phyloP scores from a whole-genome alignment of 2,888 invertebrate genomes.

The Eilema caniola region DNA sequence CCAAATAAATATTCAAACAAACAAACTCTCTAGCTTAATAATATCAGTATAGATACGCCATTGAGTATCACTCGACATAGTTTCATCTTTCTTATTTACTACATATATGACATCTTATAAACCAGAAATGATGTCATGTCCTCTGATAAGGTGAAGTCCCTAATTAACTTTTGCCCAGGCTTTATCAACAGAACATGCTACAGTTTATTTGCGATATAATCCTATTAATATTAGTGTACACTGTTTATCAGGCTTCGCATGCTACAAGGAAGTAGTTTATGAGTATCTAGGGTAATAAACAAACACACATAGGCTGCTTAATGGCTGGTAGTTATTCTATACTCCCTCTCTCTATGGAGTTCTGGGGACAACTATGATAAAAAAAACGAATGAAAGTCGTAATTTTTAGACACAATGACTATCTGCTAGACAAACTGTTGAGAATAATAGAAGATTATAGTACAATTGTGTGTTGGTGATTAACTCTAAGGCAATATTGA shows the following conservation, averaged over 20 bases:
- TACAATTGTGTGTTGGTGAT: no score
- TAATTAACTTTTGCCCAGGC: conserved; percentile 7
- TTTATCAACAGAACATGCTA: conserved; percentile 9
- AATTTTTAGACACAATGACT: not conserved
- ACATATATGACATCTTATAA: not conserved
- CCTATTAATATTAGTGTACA: not conserved
- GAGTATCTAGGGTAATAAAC: not conserved
- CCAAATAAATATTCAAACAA: no score
- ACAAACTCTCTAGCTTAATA: no score
- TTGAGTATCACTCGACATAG: no score
- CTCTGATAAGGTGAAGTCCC: conserved; percentile 12
- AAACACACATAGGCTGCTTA: not conserved
- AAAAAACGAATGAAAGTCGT: no score
- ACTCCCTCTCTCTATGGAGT: no score
- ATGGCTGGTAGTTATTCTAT: no score
- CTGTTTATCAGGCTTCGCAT: not conserved
- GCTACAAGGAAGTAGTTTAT: not conserved
- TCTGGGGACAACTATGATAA: no score
- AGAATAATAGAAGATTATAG: no score
- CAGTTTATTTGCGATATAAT: conserved; percentile 15
- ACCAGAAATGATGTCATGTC: conserved; percentile 17
- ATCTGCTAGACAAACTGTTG: no score
- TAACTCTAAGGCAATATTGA: no score
- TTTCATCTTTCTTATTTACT: not conserved
- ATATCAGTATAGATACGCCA: no score